phyloP scores from a whole-genome alignment of 2,797 vertebrate species.

The Cephalopachus bancanus region DNA sequence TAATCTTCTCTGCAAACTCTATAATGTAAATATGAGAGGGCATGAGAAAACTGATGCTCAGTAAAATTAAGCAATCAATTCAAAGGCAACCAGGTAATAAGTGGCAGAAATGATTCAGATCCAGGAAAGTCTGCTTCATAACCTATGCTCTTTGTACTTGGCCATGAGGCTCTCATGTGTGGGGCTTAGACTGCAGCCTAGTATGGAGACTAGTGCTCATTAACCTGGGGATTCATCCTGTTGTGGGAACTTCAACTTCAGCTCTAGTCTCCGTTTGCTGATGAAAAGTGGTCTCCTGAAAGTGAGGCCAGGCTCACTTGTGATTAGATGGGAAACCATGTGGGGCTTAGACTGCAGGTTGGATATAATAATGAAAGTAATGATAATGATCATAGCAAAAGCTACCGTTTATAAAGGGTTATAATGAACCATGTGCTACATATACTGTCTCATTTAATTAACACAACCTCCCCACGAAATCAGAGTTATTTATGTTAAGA shows the following conservation, averaged over 20 bases:
- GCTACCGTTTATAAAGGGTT: background rate
- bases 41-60: background rate
- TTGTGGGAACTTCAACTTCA: background rate
- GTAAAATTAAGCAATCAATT: constrained; percentile 25
- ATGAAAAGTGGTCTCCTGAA: background rate
- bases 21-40: background rate
- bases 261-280: background rate
- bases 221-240: background rate
- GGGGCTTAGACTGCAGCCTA: background rate
- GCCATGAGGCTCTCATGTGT: background rate
- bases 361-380: background rate
- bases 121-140: background rate
- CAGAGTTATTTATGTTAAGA: background rate
- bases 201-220: background rate
- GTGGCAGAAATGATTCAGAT: background rate
- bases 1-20: constrained; percentile 16
- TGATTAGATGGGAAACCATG: background rate
- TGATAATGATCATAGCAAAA: background rate
- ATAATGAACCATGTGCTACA: background rate
- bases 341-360: background rate
- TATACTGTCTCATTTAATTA: background rate
- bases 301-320: background rate
- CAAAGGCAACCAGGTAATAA: background rate
- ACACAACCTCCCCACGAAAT: background rate
- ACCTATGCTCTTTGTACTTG: background rate